Conservation (phyloP, 2,888 invertebrate genomes). For the Melanostoma mellinum region DNA sequence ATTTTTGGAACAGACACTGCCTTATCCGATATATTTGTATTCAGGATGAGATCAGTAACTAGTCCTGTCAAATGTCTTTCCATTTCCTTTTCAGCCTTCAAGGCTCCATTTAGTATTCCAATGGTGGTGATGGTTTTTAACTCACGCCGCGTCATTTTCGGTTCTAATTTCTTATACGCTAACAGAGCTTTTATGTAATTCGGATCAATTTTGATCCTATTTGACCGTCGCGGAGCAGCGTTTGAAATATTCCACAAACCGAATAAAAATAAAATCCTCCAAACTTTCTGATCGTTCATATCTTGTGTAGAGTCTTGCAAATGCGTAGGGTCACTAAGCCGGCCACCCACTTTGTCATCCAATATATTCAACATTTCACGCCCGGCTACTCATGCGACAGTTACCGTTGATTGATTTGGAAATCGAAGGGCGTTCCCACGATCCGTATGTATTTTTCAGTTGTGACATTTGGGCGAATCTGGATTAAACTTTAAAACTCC, state of each 20-base stretch:
- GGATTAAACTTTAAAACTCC: conserved; percentile 35
- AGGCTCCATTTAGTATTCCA: conserved; percentile 79
- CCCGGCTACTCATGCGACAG: conserved; percentile 48
- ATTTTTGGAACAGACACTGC: conserved; percentile 76
- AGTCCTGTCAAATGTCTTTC: conserved; percentile 77
- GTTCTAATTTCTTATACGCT: conserved; percentile 78
- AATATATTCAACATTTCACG: conserved; percentile 56
- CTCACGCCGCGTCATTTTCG: conserved; percentile 77
- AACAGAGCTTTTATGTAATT: conserved; percentile 77
- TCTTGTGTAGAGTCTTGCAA: conserved; percentile 8
- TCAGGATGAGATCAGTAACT: conserved; percentile 77
- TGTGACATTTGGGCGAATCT: conserved; percentile 25
- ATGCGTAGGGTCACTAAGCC: conserved; percentile 57
- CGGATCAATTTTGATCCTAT: conserved; percentile 75
- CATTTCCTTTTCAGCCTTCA: conserved; percentile 79
- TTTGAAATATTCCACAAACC: conserved; percentile 26
- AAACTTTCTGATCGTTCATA: conserved; percentile 43
- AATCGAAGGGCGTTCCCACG: conserved; percentile 54
- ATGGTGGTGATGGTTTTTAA: conserved; percentile 78
- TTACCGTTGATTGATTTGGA: conserved; percentile 54
- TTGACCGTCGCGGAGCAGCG: conserved; percentile 44
- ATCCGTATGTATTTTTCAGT: background rate
- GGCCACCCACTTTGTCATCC: conserved; percentile 52
- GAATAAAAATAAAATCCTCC: conserved; percentile 43
- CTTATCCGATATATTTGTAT: conserved; percentile 75